phyloP scores from a whole-genome alignment of 2,797 vertebrate genomes.

The Gobio occitaniae region DNA sequence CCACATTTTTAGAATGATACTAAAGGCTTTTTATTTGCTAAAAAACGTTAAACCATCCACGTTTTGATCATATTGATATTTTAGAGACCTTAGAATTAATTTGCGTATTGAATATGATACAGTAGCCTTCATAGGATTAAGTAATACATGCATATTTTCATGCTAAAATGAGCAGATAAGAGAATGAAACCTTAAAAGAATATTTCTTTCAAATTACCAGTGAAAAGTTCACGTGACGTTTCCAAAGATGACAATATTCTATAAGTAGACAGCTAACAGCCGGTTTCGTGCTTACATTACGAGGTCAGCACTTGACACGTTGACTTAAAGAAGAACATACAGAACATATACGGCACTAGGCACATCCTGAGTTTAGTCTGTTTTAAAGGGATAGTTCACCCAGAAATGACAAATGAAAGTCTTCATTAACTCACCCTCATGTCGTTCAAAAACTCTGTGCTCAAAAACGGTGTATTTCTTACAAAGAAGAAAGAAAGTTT shows the following conservation, averaged over 20 bases:
- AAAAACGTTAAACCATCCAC: background rate
- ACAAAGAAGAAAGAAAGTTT: background rate
- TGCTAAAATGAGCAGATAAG: constrained; percentile 33
- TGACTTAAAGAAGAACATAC: constrained; percentile 61
- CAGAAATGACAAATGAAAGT: background rate
- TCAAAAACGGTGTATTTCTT: background rate
- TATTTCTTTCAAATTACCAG: background rate
- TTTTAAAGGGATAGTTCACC: background rate
- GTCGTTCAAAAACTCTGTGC: background rate
- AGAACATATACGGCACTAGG: constrained; percentile 10
- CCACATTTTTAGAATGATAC: too few relatives aligned
- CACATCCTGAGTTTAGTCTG: background rate
- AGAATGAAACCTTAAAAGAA: background rate
- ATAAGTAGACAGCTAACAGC: constrained; percentile 16
- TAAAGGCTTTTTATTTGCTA: too few relatives aligned
- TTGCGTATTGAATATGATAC: background rate
- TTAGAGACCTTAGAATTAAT: background rate
- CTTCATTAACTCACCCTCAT: background rate
- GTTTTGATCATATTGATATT: background rate
- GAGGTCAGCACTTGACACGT: constrained; percentile 40
- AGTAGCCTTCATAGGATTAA: background rate
- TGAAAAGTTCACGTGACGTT: constrained; percentile 42
- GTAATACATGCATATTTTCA: background rate
- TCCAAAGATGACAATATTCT: background rate
- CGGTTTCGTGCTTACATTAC: constrained; percentile 11